phyloP scores from a whole-genome alignment of 2,113 vertebrate species.

The Xiphorhynchus elegans region DNA sequence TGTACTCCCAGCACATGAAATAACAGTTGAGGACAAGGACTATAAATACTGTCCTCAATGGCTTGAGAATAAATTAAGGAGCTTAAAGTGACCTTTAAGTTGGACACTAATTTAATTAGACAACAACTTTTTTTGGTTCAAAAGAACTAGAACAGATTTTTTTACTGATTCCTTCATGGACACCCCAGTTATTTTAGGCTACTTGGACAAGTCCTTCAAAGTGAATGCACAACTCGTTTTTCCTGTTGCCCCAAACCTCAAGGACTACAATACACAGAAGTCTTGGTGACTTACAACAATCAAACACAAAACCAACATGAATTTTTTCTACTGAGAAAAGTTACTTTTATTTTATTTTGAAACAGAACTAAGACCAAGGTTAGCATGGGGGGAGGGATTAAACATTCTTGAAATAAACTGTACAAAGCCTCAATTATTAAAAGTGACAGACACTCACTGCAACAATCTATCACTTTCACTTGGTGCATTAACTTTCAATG shows the following conservation, averaged over 20 bases:
- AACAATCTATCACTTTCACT: constrained; percentile 1
- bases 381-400: background rate
- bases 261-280: background rate
- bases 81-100: background rate
- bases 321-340: background rate
- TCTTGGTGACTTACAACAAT: background rate
- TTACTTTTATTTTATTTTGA: background rate
- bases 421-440: background rate
- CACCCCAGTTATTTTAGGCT: background rate
- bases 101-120: background rate
- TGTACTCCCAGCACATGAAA: background rate
- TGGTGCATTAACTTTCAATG: background rate
- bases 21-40: background rate
- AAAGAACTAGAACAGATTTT: background rate
- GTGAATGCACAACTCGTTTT: background rate
- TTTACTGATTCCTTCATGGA: background rate
- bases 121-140: background rate
- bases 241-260: background rate
- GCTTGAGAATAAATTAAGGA: background rate
- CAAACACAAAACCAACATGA: background rate
- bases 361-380: background rate
- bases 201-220: background rate
- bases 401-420: background rate
- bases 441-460: background rate
- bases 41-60: background rate